A percentile compares a stretch with the other conserved stretches of the same genome.
phyloP scores from a whole-genome alignment of 2,888 invertebrate genomes.

The Dolichopus griseipennis region DNA sequence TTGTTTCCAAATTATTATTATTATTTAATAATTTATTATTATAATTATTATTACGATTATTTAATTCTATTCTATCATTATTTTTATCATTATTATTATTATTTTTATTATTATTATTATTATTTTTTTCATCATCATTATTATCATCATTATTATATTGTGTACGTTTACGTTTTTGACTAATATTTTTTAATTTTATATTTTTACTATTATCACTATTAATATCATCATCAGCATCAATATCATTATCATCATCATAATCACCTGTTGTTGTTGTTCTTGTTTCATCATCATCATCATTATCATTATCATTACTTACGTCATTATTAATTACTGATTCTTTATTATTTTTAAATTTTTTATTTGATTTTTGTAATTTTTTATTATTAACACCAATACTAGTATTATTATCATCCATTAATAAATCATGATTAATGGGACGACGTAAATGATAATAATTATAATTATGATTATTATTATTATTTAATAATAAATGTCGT shows the following conservation, averaged over 20 bases:
- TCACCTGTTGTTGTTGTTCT: background rate
- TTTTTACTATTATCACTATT: background rate
- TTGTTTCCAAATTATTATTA: background rate
- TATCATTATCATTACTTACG: background rate
- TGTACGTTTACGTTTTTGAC: background rate
- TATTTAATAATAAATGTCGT: background rate
- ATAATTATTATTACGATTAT: background rate
- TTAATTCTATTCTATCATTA: background rate
- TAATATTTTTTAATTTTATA: background rate
- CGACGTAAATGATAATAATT: conserved; percentile 1
- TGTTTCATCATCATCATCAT: background rate
- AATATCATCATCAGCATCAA: too few species aligned
- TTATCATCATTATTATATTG: background rate
- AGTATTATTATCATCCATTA: background rate
- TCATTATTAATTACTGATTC: background rate
- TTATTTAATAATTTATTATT: background rate
- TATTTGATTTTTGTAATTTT: background rate
- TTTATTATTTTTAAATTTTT: background rate
- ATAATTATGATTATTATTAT: background rate
- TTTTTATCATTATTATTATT: background rate
- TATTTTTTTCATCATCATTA: background rate
- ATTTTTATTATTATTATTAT: background rate
- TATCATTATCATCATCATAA: background rate
- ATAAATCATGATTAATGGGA: background rate
- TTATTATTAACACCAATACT: background rate